phyloP scores from a whole-genome alignment of 2,797 vertebrate species.

The Artibeus jamaicensis region DNA sequence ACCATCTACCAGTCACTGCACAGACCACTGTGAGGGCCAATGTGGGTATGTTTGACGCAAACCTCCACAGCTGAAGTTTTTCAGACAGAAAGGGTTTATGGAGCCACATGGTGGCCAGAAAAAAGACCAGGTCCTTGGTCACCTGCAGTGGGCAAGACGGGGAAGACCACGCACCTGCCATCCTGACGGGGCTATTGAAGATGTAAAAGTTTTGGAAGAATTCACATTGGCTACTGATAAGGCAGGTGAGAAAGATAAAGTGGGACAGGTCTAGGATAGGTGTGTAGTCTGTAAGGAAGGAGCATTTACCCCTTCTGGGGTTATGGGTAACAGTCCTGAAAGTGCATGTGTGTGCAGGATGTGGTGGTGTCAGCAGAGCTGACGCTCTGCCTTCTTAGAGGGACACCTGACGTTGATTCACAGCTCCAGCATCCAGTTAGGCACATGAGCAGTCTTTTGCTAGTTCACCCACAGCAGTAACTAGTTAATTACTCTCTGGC shows the following conservation, averaged over 20 bases:
- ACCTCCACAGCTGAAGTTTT: not conserved
- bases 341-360: not conserved
- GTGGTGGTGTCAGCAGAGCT: not conserved
- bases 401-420: not conserved
- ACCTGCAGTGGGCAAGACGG: not conserved
- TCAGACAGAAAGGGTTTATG: not conserved
- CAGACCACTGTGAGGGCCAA: not conserved
- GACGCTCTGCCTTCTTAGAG: not conserved
- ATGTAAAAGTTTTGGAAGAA: not conserved
- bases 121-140: not conserved
- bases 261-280: not conserved
- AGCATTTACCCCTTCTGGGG: not conserved
- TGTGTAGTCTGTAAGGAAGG: not conserved
- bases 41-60: not conserved
- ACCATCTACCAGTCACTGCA: not conserved
- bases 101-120: not conserved
- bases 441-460: not conserved
- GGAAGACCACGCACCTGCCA: not conserved
- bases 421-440: not conserved
- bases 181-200: not conserved
- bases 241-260: not conserved
- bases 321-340: not conserved
- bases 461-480: not conserved
- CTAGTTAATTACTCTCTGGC: not conserved
- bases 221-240: not conserved